Evolutionary conservation across 2,797 vertebrate genomes (phyloP).

Genomic region (Myoxocephalus aenaeus): DNA sequence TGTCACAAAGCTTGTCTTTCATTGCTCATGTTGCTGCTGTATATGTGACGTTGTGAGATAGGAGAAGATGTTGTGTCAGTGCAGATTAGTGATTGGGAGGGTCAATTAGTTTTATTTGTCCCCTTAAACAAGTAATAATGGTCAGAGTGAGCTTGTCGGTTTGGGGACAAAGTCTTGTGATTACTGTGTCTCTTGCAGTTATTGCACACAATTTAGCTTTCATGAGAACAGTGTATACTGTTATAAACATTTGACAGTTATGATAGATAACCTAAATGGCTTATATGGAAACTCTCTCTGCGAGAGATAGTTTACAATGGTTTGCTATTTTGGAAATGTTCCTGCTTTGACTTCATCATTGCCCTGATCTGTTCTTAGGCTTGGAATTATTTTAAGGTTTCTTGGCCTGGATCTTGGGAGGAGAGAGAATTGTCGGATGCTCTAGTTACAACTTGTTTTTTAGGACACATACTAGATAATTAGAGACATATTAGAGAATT

Average conservation of each 20-base stretch:
- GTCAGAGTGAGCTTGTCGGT: not conserved
- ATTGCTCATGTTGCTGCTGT: not conserved
- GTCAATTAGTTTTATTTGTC: constrained; percentile 3
- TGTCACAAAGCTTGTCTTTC: not conserved
- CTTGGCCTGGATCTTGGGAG: constrained; percentile 38
- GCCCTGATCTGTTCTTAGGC: constrained; percentile 30
- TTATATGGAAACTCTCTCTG: constrained; percentile 4
- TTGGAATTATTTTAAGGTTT: constrained; percentile 43
- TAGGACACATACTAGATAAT: not conserved
- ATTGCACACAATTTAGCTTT: not conserved
- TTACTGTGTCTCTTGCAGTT: not conserved
- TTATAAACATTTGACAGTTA: not conserved
- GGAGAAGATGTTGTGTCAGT: not conserved
- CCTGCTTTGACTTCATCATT: constrained; percentile 15
- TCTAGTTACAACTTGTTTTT: constrained; percentile 22
- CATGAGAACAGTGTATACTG: not conserved
- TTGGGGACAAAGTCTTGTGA: not conserved
- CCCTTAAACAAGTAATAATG: not conserved
- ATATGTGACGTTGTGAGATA: not conserved
- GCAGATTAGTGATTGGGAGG: constrained; percentile 15
- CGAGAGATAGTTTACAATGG: not conserved
- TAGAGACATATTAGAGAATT: not conserved
- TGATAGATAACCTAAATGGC: constrained; percentile 11
- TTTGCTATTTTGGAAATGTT: constrained; percentile 14
- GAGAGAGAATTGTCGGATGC: constrained; percentile 7